phyloP scores from a whole-genome alignment of 2,113 vertebrate genomes.

The Syngnathus typhle region DNA sequence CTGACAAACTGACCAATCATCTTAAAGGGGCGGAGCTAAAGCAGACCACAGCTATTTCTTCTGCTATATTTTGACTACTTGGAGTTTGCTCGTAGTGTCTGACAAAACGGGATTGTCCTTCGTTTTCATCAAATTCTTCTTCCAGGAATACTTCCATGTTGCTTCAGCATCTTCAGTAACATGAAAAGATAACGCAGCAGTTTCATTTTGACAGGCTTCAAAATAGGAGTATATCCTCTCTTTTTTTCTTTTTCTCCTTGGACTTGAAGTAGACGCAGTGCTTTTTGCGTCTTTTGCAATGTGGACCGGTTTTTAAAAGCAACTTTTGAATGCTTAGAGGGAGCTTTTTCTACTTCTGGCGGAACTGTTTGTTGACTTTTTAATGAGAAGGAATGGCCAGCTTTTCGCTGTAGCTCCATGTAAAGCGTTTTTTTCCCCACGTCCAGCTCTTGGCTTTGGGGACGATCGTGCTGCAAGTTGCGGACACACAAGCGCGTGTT shows the following conservation, averaged over 20 bases:
- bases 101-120: neutral
- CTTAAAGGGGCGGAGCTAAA: slow-evolving; percentile 34
- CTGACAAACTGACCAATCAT: slow-evolving; percentile 47
- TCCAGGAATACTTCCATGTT: slow-evolving; percentile 40
- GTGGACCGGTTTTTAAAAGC: slow-evolving; percentile 25
- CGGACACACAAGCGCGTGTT: slow-evolving; percentile 40
- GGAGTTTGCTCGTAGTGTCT: slow-evolving; percentile 18
- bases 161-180: neutral
- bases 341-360: neutral
- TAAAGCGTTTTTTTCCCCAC: slow-evolving; percentile 33
- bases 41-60: slow-evolving; percentile 46
- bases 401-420: slow-evolving; percentile 49
- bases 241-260: neutral
- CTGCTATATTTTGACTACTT: slow-evolving; percentile 16
- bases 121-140: slow-evolving; percentile 10
- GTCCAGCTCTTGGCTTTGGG: slow-evolving; percentile 31
- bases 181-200: neutral
- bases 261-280: slow-evolving; percentile 17
- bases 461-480: slow-evolving; percentile 40
- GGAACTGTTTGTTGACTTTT: slow-evolving; percentile 17
- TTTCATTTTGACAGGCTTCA: slow-evolving; percentile 2
- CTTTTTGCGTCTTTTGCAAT: slow-evolving; percentile 19
- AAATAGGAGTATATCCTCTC: slow-evolving; percentile 33
- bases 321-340: neutral
- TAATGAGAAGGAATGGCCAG: slow-evolving; percentile 34